These are phyloP conservation scores for Hippocampus guttulatus DNA, from an alignment of 2,113 vertebrate genomes.

Conservation along the genomic window DNA sequence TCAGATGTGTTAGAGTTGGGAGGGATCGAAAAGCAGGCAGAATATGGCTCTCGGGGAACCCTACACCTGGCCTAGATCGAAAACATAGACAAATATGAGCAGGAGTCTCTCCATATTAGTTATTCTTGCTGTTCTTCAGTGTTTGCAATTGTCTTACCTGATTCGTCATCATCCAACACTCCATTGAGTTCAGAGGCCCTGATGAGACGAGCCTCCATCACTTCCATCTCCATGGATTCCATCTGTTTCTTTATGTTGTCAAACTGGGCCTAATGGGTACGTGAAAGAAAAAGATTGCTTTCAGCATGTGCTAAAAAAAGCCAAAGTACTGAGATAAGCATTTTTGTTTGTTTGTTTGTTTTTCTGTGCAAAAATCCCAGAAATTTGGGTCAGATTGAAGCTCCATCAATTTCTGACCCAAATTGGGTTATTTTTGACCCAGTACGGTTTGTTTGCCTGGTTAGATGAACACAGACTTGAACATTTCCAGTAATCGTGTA, in stretches of 20 bases:
- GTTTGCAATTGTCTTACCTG: conserved; percentile 68
- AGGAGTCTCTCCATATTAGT: too few relatives aligned
- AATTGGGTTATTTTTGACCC: too few relatives aligned
- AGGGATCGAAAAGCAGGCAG: too few relatives aligned
- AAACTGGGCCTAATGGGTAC: conserved; percentile 77
- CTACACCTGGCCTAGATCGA: neutral
- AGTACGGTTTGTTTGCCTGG: neutral
- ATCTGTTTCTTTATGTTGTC: conserved; percentile 90
- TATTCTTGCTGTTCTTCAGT: neutral
- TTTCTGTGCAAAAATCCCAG: too few relatives aligned
- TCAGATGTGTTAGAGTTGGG: too few relatives aligned
- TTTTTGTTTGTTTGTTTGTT: too few relatives aligned
- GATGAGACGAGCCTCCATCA: conserved; percentile 95
- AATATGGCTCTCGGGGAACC: too few relatives aligned
- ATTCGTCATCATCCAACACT: conserved; percentile 86
- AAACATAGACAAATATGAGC: neutral
- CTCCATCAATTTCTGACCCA: too few relatives aligned
- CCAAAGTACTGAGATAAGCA: too few relatives aligned
- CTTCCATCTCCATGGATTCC: conserved; percentile 97
- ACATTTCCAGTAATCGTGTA: neutral
- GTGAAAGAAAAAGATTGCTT: neutral
- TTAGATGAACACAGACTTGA: neutral
- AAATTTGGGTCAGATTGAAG: too few relatives aligned
- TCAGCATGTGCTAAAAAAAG: neutral
- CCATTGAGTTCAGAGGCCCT: conserved; percentile 91